These are phyloP conservation scores for Nannoperca obscura DNA, from an alignment of 2,797 vertebrate genomes.

Conservation along the genomic window DNA sequence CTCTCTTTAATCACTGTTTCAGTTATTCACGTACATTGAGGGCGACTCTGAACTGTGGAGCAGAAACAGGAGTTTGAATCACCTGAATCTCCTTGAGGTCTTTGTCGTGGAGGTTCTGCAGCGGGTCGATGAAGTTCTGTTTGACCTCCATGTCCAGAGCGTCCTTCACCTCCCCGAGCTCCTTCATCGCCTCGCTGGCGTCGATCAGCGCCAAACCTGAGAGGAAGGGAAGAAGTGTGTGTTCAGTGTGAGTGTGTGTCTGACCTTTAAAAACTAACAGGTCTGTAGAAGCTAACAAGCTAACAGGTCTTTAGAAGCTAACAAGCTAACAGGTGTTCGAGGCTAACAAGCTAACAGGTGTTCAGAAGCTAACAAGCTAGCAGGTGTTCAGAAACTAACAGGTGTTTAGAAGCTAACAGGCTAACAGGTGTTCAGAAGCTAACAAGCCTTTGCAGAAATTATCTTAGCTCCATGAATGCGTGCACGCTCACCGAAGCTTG, in stretches of 20 bases:
- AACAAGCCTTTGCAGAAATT: background rate
- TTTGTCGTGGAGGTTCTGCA: slow-evolving; percentile 97
- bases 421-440: no score
- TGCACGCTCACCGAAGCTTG: slow-evolving; percentile 90
- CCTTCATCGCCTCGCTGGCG: slow-evolving; percentile 92
- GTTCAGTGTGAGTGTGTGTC: no score
- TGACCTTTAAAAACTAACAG: no score
- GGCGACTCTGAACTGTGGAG: no score
- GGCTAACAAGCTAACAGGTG: no score
- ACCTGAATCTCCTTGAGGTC: slow-evolving; percentile 97
- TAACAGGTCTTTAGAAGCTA: no score
- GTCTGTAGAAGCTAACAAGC: no score
- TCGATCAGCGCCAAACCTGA: slow-evolving; percentile 90
- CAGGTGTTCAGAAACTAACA: no score
- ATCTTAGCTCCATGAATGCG: background rate
- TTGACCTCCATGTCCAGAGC: slow-evolving; percentile 97
- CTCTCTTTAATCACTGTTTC: background rate
- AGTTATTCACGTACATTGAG: background rate
- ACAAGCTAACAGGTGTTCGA: no score
- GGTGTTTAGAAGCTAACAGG: no score
- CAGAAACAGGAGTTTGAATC: background rate
- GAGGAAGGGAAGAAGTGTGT: background rate
- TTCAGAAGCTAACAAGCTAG: no score
- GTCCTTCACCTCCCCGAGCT: slow-evolving; percentile 95
- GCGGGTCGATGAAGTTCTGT: slow-evolving; percentile 96